Evolutionary conservation across 2,888 invertebrate genomes (phyloP).

Genomic region (Hermodice carunculata): DNA sequence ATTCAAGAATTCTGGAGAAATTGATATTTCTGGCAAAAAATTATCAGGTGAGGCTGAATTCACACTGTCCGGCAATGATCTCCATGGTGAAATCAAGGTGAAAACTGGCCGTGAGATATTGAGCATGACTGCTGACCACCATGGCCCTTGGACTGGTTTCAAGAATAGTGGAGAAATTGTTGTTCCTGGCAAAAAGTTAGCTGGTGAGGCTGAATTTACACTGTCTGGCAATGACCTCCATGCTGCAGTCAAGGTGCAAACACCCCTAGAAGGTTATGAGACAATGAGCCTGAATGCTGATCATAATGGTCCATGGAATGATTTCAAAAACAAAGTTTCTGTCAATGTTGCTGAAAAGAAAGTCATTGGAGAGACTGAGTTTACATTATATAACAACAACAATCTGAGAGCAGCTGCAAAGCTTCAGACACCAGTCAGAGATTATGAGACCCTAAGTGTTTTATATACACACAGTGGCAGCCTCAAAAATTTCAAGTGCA

Average conservation of each 20-base stretch:
- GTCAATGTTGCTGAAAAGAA: not conserved
- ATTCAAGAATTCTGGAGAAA: no score
- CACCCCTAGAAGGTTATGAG: not conserved
- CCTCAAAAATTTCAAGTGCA: not conserved
- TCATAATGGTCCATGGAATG: not conserved
- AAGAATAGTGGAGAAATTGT: no score
- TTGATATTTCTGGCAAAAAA: no score
- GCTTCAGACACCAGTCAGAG: not conserved
- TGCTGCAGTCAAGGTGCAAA: not conserved
- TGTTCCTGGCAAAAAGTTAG: no score
- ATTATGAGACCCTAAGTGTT: slow-evolving; percentile 10
- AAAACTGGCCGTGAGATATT: not conserved
- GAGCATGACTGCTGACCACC: not conserved
- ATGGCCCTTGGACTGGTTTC: not conserved
- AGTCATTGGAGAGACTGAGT: not conserved
- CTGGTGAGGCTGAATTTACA: no score
- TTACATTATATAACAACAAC: not conserved
- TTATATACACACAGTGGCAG: not conserved
- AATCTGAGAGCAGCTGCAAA: slow-evolving; percentile 1
- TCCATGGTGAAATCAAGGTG: not conserved
- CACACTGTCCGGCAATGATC: no score
- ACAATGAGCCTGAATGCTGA: not conserved
- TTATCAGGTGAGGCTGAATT: no score
- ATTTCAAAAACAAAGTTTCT: not conserved
- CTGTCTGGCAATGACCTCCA: not conserved